phyloP scores from a whole-genome alignment of 2,113 vertebrate species.

The Mohoua ochrocephala region DNA sequence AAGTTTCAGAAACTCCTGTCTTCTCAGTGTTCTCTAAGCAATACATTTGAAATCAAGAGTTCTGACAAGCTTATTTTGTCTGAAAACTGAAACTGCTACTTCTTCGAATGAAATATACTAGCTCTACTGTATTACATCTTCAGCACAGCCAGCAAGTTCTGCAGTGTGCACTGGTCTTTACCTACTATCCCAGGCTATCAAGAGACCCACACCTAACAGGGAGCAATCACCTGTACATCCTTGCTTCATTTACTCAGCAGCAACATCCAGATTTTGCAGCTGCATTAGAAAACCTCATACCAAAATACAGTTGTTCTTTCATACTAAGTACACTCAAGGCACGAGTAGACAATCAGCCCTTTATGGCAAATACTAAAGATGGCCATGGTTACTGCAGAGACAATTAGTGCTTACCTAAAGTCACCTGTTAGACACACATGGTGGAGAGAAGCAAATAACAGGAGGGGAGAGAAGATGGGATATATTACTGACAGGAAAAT shows the following conservation, averaged over 20 bases:
- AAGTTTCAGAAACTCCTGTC: background rate
- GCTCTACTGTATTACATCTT: background rate
- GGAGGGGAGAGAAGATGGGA: background rate
- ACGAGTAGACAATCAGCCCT: background rate
- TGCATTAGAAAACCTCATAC: background rate
- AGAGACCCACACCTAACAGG: background rate
- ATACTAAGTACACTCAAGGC: background rate
- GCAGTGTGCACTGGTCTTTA: background rate
- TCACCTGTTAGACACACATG: background rate
- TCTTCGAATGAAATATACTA: background rate
- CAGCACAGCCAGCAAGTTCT: background rate
- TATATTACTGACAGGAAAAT: background rate
- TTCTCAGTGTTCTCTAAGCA: background rate
- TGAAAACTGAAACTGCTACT: background rate
- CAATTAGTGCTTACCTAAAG: background rate
- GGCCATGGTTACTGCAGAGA: background rate
- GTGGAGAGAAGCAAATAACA: background rate
- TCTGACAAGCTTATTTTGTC: background rate
- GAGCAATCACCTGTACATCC: background rate
- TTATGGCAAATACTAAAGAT: background rate
- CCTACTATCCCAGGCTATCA: background rate
- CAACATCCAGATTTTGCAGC: background rate
- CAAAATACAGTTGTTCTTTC: background rate
- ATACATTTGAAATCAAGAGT: background rate
- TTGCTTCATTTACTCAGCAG: background rate